A percentile compares a stretch with the other conserved stretches of the same genome.
Conservation (phyloP, 2,888 invertebrate genomes). For the Phengaris alcon region DNA sequence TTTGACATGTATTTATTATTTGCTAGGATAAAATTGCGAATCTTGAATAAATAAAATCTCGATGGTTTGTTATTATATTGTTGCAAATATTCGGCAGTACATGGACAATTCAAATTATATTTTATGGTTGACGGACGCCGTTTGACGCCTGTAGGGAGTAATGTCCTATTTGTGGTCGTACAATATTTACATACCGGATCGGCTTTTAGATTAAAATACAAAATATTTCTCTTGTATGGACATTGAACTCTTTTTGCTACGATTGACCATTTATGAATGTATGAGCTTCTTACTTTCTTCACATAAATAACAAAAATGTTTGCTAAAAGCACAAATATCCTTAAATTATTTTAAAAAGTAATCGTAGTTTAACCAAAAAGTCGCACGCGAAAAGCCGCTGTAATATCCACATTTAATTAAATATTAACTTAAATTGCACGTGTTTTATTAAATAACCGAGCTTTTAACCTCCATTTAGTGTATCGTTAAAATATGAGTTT, state of each 20-base stretch:
- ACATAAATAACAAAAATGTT: too few relatives aligned
- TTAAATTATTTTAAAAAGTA: too few relatives aligned
- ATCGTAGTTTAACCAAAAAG: not conserved
- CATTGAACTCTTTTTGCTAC: too few relatives aligned
- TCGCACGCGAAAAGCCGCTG: not conserved
- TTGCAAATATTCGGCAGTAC: conserved; percentile 7
- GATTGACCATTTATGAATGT: too few relatives aligned
- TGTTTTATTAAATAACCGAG: conserved; percentile 22
- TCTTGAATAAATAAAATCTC: conserved; percentile 5
- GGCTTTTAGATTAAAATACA: conserved; percentile 15
- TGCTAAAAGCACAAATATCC: too few relatives aligned
- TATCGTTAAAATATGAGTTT: conserved; percentile 53
- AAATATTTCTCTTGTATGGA: too few relatives aligned
- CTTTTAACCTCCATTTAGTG: conserved; percentile 47
- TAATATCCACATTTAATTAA: conserved; percentile 4
- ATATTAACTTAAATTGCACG: conserved; percentile 16
- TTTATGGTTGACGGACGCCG: conserved; percentile 21
- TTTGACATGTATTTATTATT: not conserved
- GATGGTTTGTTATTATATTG: conserved; percentile 2
- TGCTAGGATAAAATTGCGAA: not conserved
- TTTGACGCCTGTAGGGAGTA: conserved; percentile 25
- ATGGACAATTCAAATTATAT: conserved; percentile 23
- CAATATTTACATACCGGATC: conserved; percentile 20
- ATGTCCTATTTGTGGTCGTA: conserved; percentile 24
- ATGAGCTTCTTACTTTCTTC: too few relatives aligned